phyloP scores from a whole-genome alignment of 2,113 vertebrate species.

The Serilophus lunatus region DNA sequence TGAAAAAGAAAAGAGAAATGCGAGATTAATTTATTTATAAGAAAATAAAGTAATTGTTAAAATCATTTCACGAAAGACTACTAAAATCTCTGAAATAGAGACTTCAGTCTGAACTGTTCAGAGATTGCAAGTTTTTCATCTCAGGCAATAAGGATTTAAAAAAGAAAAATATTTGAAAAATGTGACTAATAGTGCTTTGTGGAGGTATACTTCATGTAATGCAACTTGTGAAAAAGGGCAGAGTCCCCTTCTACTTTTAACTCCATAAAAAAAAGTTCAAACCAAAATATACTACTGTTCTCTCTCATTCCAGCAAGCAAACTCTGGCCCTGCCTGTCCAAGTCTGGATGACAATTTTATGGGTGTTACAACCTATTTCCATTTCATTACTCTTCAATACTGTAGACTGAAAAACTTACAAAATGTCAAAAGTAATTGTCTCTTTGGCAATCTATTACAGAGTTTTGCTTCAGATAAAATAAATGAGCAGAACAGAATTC shows the following conservation, averaged over 20 bases:
- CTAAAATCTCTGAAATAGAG: neutral
- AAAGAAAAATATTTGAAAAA: neutral
- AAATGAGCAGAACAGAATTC: neutral
- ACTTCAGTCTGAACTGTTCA: neutral
- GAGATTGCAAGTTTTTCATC: neutral
- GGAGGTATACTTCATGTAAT: neutral
- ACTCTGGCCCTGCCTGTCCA: neutral
- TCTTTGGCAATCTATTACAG: neutral
- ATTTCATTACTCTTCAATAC: neutral
- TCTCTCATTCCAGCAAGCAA: neutral
- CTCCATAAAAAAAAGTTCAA: neutral
- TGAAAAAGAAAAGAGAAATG: slow-evolving; percentile 51
- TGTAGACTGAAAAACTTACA: neutral
- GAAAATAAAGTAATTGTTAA: neutral
- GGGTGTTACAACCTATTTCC: neutral
- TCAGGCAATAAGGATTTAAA: neutral
- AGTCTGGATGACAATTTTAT: neutral
- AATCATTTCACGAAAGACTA: neutral
- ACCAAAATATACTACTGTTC: neutral
- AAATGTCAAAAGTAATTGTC: neutral
- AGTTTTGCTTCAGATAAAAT: neutral
- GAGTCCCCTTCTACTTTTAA: neutral
- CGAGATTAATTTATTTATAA: neutral
- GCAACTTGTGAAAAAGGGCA: neutral
- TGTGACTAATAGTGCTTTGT: neutral